phyloP scores from a whole-genome alignment of 2,113 vertebrate genomes.

The Salvelinus alpinus region DNA sequence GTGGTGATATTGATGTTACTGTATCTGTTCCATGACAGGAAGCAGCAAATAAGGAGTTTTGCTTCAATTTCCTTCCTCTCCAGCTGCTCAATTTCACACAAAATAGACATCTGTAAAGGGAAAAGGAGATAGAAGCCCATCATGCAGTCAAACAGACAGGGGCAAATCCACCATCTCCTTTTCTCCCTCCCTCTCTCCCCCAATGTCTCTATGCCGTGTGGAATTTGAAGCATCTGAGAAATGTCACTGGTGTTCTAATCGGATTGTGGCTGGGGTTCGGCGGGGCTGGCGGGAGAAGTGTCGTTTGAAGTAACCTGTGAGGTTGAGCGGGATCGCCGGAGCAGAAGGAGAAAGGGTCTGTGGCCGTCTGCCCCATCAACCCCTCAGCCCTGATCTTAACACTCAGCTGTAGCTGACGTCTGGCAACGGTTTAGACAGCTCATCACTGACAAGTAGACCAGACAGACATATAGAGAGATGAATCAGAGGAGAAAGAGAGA shows the following conservation, averaged over 20 bases:
- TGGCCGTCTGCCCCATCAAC: not conserved
- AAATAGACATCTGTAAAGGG: not conserved
- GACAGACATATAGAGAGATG: not conserved
- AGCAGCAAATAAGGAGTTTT: no score
- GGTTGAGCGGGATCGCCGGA: slow-evolving; percentile 8
- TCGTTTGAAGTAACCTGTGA: slow-evolving; percentile 47
- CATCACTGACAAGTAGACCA: not conserved
- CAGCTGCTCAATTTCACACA: not conserved
- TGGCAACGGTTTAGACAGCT: not conserved
- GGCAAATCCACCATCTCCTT: not conserved
- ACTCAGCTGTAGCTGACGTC: not conserved
- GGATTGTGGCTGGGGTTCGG: slow-evolving; percentile 1
- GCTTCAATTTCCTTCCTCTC: not conserved
- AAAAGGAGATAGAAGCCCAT: not conserved
- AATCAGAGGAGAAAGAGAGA: not conserved
- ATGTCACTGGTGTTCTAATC: slow-evolving; percentile 51
- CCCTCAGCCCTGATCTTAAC: not conserved
- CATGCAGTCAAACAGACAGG: not conserved
- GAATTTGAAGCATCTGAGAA: slow-evolving; percentile 59
- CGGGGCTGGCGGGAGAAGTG: slow-evolving; percentile 3
- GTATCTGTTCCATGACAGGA: no score
- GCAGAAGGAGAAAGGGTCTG: not conserved
- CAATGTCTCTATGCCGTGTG: slow-evolving; percentile 9
- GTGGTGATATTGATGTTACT: no score
- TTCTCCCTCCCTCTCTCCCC: not conserved